Evolutionary conservation across 1,140 invertebrate genomes (phyloP), one percentile per base, ranked within the genome.

Genomic region (Drosophila sp.): DNA sequence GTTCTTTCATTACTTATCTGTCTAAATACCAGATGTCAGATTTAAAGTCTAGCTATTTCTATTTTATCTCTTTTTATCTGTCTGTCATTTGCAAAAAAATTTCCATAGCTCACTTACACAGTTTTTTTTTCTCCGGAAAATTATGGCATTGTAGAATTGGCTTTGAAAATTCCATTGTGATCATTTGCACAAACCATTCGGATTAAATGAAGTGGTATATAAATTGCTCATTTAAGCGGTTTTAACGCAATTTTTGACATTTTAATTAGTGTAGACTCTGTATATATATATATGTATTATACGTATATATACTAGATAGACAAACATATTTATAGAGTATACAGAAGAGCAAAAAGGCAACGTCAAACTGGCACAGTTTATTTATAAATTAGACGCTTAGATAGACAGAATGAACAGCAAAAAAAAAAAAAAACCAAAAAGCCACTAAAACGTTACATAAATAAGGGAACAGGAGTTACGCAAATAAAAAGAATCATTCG

Each of bases 201-300:
- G 76, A 72, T 79, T 87, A 76, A 61, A 61, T 50, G 55, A 78
- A 87, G 79, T 64, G 72, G 62, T 70, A 60, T 33, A 87, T 89
- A 87, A 87, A 89, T 84, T 89, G 60, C 47, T 70, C 72, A 83
- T 66, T 60, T 76, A 66, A 89, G 64, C 69, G 70, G 25, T 83
- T 64, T 77, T 79, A 89, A 77, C 57, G 66, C 70, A 30, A 84
- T 89, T 87, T 87, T 89, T 87, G 83, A 87, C 83, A 84, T 87
- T 89, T 76, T 89, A 87, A 87, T 87, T 87, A 87, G 84, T 79
- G 67, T 83, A 55, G 63, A 56, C 55, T 65, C 73, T 60, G 17
- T 73, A 72, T 62, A 78, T 76, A 27, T 56, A 10, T 40, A 40
- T 8, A 40, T 40, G 11, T 6, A 35, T 38, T 2, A 38, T 41